These are phyloP conservation scores for Henicopernis longicauda DNA, from an alignment of 2,113 vertebrate genomes.

Conservation along the genomic window DNA sequence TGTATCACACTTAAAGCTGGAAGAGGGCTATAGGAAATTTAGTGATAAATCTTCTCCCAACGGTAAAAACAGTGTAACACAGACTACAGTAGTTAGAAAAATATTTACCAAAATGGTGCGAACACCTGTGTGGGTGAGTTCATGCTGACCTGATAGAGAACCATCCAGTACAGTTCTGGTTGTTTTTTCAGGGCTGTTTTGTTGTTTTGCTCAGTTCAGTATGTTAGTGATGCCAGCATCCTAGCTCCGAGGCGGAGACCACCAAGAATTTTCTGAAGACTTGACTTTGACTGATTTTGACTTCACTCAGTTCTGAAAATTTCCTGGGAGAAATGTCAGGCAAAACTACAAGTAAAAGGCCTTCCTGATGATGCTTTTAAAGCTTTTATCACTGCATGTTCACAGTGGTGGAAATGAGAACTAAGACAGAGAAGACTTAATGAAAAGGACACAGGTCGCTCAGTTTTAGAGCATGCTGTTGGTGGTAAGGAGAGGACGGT, in stretches of 20 bases:
- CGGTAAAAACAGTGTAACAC: neutral
- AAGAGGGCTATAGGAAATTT: neutral
- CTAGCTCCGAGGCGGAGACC: neutral
- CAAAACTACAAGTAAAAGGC: neutral
- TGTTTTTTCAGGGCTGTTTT: neutral
- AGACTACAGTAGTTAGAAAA: neutral
- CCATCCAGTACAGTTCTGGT: neutral
- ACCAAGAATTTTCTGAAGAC: neutral
- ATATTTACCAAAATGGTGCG: neutral
- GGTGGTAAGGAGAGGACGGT: neutral
- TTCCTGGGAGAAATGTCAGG: neutral
- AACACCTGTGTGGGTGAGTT: neutral
- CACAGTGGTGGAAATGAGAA: neutral
- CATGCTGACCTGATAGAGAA: neutral
- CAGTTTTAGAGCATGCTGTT: neutral
- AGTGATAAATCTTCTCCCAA: neutral
- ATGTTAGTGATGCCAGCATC: neutral
- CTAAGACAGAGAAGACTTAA: neutral
- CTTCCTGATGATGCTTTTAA: neutral
- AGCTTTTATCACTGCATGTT: neutral
- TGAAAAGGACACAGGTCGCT: neutral
- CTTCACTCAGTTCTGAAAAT: neutral
- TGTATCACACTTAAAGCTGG: neutral
- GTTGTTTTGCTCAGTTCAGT: neutral
- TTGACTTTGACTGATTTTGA: neutral